Evolutionary conservation across 1,140 invertebrate genomes (phyloP).

Genomic region (Caenorhabditis remanei): DNA sequence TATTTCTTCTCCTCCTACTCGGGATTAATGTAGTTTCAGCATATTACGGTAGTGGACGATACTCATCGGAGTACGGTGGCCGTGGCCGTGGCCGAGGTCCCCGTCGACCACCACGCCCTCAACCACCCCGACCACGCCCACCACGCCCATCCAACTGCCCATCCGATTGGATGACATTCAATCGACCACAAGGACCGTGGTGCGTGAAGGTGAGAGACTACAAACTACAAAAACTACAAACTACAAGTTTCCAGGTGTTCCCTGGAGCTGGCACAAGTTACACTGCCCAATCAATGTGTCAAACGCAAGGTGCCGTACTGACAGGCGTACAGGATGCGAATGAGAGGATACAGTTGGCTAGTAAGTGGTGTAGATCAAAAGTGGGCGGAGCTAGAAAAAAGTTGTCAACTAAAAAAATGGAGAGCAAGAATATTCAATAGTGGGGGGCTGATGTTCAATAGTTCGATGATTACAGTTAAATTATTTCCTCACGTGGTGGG

Average conservation of each 20-base stretch:
- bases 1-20: no score
- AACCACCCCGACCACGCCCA: neutral
- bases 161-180: neutral
- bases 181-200: neutral
- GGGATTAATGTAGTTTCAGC: no score
- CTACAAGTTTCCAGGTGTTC: neutral
- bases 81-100: neutral
- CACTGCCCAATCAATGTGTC: neutral
- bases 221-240: neutral
- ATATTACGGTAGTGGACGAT: neutral
- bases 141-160: neutral
- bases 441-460: no score
- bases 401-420: neutral
- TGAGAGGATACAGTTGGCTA: neutral
- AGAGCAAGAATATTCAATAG: neutral
- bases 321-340: neutral
- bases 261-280: no score
- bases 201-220: slow-evolving; percentile 1
- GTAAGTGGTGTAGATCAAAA: neutral
- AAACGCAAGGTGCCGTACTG: neutral
- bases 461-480: no score
- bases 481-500: no score
- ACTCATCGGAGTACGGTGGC: neutral
- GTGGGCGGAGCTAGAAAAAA: neutral
- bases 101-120: neutral